Evolutionary conservation across 1,140 invertebrate species (phyloP), one percentile per base, ranked within the genome.

Genomic region (Diabrotica virgifera): DNA sequence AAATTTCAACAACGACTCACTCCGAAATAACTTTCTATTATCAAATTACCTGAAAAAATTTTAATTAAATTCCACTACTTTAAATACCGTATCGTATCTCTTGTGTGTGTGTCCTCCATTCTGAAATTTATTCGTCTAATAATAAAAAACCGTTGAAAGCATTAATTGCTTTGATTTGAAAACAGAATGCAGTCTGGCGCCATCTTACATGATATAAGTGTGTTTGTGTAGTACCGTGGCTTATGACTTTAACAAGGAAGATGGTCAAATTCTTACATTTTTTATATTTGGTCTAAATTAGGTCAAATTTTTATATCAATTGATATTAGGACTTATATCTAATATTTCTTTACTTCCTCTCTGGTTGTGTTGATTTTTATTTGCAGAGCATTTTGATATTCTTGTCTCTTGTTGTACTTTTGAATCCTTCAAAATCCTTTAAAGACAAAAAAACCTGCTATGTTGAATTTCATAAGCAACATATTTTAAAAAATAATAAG

Each of bases 111-210:
- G 58, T 59, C 58, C 58, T 35, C 12, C 13, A 50, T 59, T 59
- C 58, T 46, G 40, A 59, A 59, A 59, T 59, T 59, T 59, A 59
- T 59, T 59, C 58, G 58, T 59, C 58, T 59, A 59, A 59, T 59
- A 59, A 59, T 59, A 59, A 59, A 59, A 59, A 59, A 59, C 58
- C 46, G 58, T 59, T 51, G 58, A 59, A 59, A 59, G 58, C 58
- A 59, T 59, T 59, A 59, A 59, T 59, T 59, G 58, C 38, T 59
- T 8, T 59, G 58, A 59, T 59, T 59, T 59, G 58, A 59, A 59
- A 59, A 59, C 58, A 57, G 55, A 57, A 57, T 57, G 55, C 55
- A n/a, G 58, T 51, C 58, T 59, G 58, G 58, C 58, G 58, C 58
- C 58, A 59, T 13, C 58, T 37, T 50, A 59, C 58, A 57, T 37